phyloP scores from a whole-genome alignment of 2,113 vertebrate species.

The Seriola dumerili region DNA sequence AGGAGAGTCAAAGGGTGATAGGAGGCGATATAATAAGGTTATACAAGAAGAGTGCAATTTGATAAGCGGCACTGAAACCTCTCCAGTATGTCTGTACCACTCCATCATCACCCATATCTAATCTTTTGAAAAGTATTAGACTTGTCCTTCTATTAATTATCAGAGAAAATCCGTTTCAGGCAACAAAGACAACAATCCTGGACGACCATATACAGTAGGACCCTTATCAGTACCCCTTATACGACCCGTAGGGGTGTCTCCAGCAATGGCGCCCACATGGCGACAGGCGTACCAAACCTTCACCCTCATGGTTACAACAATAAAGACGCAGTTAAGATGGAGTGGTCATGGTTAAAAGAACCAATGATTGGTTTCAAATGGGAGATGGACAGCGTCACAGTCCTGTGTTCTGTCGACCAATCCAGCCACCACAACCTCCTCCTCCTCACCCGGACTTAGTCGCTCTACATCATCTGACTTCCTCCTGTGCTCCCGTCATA shows the following conservation, averaged over 20 bases:
- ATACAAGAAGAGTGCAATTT: constrained; percentile 43
- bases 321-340: neutral
- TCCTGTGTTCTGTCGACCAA: neutral
- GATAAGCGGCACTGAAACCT: constrained; percentile 16
- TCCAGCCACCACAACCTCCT: too few relatives aligned
- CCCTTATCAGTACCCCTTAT: neutral
- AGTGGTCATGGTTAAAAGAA: neutral
- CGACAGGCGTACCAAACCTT: too few relatives aligned
- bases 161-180: constrained; percentile 21
- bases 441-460: too few relatives aligned
- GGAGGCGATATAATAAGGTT: constrained; percentile 24
- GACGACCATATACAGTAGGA: too few relatives aligned
- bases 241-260: neutral
- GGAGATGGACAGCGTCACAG: too few relatives aligned
- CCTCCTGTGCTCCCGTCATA: neutral
- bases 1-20: constrained; percentile 7
- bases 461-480: neutral
- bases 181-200: neutral
- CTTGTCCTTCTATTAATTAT: constrained; percentile 25
- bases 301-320: neutral
- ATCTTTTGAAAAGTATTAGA: constrained; percentile 27
- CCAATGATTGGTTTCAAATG: too few relatives aligned
- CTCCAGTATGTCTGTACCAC: neutral
- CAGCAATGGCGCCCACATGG: too few relatives aligned
- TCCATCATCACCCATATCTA: constrained; percentile 36